These are phyloP conservation scores for Tipula unca DNA, from an alignment of 2,888 invertebrate genomes.

Conservation along the genomic window DNA sequence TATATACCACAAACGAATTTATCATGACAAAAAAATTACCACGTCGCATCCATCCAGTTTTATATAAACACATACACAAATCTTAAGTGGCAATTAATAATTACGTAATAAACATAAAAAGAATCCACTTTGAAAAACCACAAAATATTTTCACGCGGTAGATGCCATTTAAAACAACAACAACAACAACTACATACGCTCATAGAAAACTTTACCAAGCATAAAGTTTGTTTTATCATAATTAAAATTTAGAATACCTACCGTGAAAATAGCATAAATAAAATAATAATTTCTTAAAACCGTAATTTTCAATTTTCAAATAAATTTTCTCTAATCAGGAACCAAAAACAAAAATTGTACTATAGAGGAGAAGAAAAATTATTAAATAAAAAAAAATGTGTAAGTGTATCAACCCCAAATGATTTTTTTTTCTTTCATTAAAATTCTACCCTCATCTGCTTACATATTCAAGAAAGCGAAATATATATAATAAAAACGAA, in stretches of 20 bases:
- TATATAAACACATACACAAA: background rate
- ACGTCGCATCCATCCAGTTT: background rate
- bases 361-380: background rate
- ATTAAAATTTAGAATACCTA: background rate
- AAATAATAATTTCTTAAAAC: background rate
- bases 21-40: background rate
- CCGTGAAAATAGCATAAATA: constrained; percentile 8
- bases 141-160: background rate
- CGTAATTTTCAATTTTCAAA: background rate
- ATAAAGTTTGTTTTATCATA: background rate
- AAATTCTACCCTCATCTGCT: constrained; percentile 8
- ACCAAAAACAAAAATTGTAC: background rate
- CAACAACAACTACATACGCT: background rate
- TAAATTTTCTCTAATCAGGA: background rate
- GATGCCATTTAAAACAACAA: background rate
- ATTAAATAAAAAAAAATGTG: background rate
- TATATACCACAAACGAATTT: background rate
- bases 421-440: background rate
- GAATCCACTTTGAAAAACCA: background rate
- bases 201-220: background rate
- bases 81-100: background rate
- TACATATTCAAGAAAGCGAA: constrained; percentile 9
- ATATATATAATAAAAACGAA: background rate
- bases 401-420: background rate
- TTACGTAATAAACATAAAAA: background rate